Conservation (phyloP, 2,888 invertebrate genomes). For the Troilus luridus region DNA sequence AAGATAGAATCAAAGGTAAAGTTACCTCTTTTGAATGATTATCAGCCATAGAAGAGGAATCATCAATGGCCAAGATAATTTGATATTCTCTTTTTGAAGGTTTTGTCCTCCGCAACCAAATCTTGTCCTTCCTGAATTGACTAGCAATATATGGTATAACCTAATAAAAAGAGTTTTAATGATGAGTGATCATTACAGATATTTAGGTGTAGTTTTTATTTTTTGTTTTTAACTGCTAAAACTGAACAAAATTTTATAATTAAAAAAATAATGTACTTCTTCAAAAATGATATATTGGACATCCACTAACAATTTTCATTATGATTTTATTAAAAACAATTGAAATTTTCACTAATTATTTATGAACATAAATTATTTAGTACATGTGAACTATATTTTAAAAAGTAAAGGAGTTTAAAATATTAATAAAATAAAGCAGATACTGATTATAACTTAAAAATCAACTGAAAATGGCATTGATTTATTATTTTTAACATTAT, state of each 20-base stretch:
- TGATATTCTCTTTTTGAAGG: constrained; percentile 97
- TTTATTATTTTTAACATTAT: neutral
- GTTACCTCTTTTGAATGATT: constrained; percentile 80
- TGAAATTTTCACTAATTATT: too few species aligned
- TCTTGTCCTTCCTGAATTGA: constrained; percentile 98
- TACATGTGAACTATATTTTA: too few species aligned
- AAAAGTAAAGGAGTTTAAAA: too few species aligned
- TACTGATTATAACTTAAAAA: neutral
- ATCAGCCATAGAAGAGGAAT: constrained; percentile 93
- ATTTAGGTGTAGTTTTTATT: neutral
- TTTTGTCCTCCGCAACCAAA: constrained; percentile 96
- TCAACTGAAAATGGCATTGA: neutral
- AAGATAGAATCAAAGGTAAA: neutral
- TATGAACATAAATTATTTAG: too few species aligned
- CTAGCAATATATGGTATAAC: constrained; percentile 99
- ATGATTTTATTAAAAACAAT: too few species aligned
- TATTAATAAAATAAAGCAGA: neutral
- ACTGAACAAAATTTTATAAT: neutral
- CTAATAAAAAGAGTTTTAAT: constrained; percentile 67
- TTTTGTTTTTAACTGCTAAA: neutral
- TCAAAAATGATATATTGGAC: too few species aligned
- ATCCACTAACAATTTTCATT: too few species aligned
- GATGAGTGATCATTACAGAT: neutral
- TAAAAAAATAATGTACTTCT: neutral
- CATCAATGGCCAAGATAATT: constrained; percentile 95